Conservation (phyloP, 2,888 invertebrate genomes). For the Zygaena filipendulae region DNA sequence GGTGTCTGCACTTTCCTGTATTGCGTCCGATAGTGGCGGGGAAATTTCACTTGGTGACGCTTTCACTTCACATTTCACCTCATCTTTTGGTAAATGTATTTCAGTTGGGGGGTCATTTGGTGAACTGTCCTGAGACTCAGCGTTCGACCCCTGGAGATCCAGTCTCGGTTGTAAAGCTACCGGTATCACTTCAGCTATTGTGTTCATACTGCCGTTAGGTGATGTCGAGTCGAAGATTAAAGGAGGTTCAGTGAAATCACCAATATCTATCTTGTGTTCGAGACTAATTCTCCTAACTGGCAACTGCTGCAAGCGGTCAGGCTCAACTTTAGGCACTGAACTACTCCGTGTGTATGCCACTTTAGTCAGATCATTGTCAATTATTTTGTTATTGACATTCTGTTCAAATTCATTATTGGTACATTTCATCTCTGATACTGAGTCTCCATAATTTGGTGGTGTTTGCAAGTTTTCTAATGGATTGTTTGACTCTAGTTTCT, state of each 20-base stretch:
- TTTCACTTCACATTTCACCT: slow-evolving; percentile 38
- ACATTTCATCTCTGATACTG: slow-evolving; percentile 35
- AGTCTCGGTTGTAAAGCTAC: slow-evolving; percentile 45
- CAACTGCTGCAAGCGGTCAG: slow-evolving; percentile 33
- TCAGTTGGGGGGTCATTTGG: slow-evolving; percentile 59
- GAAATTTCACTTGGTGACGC: slow-evolving; percentile 59
- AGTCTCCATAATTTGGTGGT: slow-evolving; percentile 36
- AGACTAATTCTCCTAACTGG: slow-evolving; percentile 50
- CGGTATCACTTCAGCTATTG: slow-evolving; percentile 56
- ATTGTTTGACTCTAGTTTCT: slow-evolving; percentile 36
- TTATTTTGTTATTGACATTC: slow-evolving; percentile 31
- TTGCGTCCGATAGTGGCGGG: slow-evolving; percentile 42
- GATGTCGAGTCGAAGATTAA: slow-evolving; percentile 57
- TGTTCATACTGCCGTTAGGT: slow-evolving; percentile 53
- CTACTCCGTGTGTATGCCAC: slow-evolving; percentile 54
- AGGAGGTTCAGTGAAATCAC: slow-evolving; percentile 61
- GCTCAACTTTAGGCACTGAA: slow-evolving; percentile 53
- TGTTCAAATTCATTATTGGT: slow-evolving; percentile 24
- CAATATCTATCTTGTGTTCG: slow-evolving; percentile 61
- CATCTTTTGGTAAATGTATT: slow-evolving; percentile 48
- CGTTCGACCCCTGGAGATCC: slow-evolving; percentile 39
- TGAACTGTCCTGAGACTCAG: slow-evolving; percentile 51
- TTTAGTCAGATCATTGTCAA: slow-evolving; percentile 46
- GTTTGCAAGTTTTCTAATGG: slow-evolving; percentile 34
- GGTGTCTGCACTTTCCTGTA: slow-evolving; percentile 39